A percentile compares a stretch with the other conserved stretches of the same genome.
Conservation (phyloP, 2,113 vertebrate species). For the Paramormyrops kingsleyae region DNA sequence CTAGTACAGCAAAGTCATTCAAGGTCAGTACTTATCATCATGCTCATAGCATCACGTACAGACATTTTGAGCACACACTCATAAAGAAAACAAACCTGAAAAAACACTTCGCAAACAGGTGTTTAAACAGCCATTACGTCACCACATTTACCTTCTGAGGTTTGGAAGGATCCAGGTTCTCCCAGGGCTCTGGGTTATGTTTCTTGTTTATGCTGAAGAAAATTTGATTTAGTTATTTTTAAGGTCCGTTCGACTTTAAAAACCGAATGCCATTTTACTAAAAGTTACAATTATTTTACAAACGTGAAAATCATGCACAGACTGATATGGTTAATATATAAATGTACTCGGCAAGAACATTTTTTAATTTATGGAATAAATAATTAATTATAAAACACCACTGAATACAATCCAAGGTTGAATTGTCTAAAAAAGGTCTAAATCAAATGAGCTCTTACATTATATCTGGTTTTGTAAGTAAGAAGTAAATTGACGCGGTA, state of each 20-base stretch:
- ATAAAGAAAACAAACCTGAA: not conserved
- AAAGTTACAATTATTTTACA: not conserved
- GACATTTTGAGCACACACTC: not conserved
- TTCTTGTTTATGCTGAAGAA: constrained; percentile 68
- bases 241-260: not conserved
- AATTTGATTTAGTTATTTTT: not conserved
- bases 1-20: not conserved
- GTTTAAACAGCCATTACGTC: not conserved
- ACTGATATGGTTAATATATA: not conserved
- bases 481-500: constrained; percentile 54
- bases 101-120: not conserved
- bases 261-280: not conserved
- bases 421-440: constrained; percentile 33
- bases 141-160: constrained; percentile 73
- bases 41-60: not conserved
- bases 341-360: not conserved
- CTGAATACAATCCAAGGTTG: not conserved
- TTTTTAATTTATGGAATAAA: not conserved
- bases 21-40: not conserved
- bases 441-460: constrained; percentile 59
- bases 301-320: not conserved
- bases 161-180: constrained; percentile 67
- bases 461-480: constrained; percentile 70
- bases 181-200: constrained; percentile 80
- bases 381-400: not conserved